Evolutionary conservation across 2,888 invertebrate species (phyloP), one percentile per base, ranked within the genome.

Genomic region (Macrophya alboannulata): DNA sequence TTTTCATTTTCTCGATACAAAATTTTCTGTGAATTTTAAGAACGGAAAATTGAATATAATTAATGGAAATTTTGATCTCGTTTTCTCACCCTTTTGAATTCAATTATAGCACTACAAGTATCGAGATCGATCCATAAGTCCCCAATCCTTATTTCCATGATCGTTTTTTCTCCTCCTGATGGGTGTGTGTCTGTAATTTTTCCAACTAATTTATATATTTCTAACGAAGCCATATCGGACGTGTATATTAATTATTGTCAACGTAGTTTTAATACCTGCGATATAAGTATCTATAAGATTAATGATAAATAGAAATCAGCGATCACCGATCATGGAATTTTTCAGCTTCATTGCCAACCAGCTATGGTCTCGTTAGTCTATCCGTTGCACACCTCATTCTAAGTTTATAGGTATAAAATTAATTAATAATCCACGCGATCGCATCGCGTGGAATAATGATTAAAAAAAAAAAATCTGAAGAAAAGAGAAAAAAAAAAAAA

Each of bases 361-460:
- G 31, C 9, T 43, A 21, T 37, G 5, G 55, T 55, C 68, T 25
- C 45, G 45, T 10, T 9, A 25, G 25, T 62, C 10, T 68, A 68
- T 68, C 5, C 31, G 31, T 31, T 68, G 65, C 68, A 68, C 31
- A 68, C 17, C 68, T 68, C 68, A 37, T 37, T 17, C 74, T 12
- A 45, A 9, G 45, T 43, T 68, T 5, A 68, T 8, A 68, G 37
- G 17, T 37, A 37, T 68, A 68, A 37, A 12, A 68, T 68, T 17
- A 68, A 68, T 68, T 37, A 37, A 37, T 68, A 68, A 68, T 68
- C 12, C 68, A 68, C 85, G 85, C 74, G 62, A 43, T 74, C 51
- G 72, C 15, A 85, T 74, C 59, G 74, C 72, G 55, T 74, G 45
- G 62, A 84, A 62, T 86, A 77, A 68, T 68, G 68, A 84, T 74